Percentiles rank a stretch among this genome's conserved stretches.
Evolutionary conservation across 2,888 invertebrate species (phyloP).

Genomic region (Archips crataeganus): DNA sequence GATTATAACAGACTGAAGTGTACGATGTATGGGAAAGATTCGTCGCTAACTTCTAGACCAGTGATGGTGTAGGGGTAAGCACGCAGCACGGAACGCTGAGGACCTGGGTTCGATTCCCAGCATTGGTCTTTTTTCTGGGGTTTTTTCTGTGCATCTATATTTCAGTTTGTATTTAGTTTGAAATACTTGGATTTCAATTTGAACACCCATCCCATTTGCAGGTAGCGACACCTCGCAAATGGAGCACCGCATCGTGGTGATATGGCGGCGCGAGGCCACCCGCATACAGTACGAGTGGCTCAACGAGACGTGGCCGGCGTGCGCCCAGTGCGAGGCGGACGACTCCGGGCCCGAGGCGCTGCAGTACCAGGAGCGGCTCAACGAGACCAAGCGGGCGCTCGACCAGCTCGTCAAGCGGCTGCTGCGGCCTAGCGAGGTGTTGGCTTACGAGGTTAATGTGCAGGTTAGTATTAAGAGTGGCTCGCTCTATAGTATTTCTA

Average conservation of each 20-base stretch:
- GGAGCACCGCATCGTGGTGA: slow-evolving; percentile 92
- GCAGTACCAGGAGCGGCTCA: slow-evolving; percentile 78
- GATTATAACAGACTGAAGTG: too few relatives aligned
- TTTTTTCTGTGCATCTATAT: too few relatives aligned
- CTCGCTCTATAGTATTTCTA: too few relatives aligned
- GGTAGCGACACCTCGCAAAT: slow-evolving; percentile 82
- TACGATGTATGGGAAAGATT: too few relatives aligned
- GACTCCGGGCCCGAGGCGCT: slow-evolving; percentile 67
- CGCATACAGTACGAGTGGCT: slow-evolving; percentile 97
- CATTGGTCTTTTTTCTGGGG: too few relatives aligned
- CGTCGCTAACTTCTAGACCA: too few relatives aligned
- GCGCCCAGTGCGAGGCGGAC: slow-evolving; percentile 77
- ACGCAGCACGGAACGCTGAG: too few relatives aligned
- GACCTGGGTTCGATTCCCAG: too few relatives aligned
- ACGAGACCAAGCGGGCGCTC: slow-evolving; percentile 90
- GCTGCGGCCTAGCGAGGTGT: slow-evolving; percentile 89
- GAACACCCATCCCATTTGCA: slow-evolving; percentile 49
- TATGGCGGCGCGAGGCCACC: slow-evolving; percentile 95
- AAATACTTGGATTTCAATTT: too few relatives aligned
- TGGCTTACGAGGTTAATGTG: slow-evolving; percentile 92
- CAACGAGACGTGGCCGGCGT: slow-evolving; percentile 88
- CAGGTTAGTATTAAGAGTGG: slow-evolving; percentile 79
- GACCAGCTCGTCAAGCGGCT: slow-evolving; percentile 90
- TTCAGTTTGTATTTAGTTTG: too few relatives aligned
- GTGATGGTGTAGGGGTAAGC: too few relatives aligned